Percentiles rank a stretch among this genome's conserved stretches.
Evolutionary conservation across 2,888 invertebrate genomes (phyloP).

Genomic region (Scrobipalpa costella): DNA sequence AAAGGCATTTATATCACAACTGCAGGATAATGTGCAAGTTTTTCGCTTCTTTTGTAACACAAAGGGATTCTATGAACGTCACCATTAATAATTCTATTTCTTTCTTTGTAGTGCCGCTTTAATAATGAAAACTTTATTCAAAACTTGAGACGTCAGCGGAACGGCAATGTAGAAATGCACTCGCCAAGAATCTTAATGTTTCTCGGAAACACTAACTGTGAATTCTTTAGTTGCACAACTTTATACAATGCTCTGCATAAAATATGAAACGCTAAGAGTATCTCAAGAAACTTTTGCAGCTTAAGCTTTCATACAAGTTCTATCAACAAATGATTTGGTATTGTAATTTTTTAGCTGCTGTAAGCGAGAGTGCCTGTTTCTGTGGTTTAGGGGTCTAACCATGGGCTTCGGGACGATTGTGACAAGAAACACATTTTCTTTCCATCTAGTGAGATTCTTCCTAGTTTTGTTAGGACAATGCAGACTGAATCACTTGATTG

Average conservation of each 20-base stretch:
- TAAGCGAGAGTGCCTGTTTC: too few species aligned
- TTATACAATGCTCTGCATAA: not conserved
- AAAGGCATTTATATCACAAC: constrained; percentile 10
- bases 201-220: constrained; percentile 22
- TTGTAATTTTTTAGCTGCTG: not conserved
- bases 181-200: constrained; percentile 10
- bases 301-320: too few species aligned
- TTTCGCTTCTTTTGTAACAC: constrained; percentile 13
- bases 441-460: too few species aligned
- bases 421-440: too few species aligned
- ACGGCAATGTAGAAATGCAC: constrained; percentile 6
- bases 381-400: too few species aligned
- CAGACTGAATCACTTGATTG: too few species aligned
- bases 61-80: constrained; percentile 14
- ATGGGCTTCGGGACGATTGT: too few species aligned
- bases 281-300: not conserved
- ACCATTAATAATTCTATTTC: constrained; percentile 13
- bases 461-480: too few species aligned
- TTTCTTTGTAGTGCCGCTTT: constrained; percentile 15
- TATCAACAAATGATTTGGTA: not conserved
- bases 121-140: constrained; percentile 20
- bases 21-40: constrained; percentile 8
- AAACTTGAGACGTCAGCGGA: constrained; percentile 2
- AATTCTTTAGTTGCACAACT: constrained; percentile 14
- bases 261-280: not conserved